phyloP scores from a whole-genome alignment of 2,797 vertebrate genomes.

The Toxotes lorentzi region DNA sequence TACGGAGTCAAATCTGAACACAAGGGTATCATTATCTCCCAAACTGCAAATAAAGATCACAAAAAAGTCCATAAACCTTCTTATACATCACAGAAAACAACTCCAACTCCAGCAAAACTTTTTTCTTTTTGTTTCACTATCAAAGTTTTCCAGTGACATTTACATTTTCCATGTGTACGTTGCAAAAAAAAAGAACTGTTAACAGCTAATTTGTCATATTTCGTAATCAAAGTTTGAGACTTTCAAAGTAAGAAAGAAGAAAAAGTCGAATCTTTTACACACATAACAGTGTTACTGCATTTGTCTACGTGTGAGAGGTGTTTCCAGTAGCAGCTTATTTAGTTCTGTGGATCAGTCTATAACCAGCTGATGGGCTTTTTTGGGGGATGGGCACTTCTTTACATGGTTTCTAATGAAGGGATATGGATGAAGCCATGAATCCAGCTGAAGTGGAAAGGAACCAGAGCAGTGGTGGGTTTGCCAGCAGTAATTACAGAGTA shows the following conservation, averaged over 20 bases:
- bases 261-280: conserved; percentile 11
- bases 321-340: conserved; percentile 9
- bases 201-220: not conserved
- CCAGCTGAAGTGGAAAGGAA: conserved; percentile 22
- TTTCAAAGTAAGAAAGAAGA: not conserved
- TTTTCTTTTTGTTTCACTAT: too few relatives aligned
- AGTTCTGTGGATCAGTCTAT: conserved; percentile 8
- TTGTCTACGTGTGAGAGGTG: conserved; percentile 1
- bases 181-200: not conserved
- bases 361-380: conserved; percentile 5
- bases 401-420: conserved; percentile 36
- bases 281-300: not conserved
- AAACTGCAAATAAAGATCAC: too few relatives aligned
- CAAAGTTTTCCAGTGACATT: not conserved
- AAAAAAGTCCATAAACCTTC: too few relatives aligned
- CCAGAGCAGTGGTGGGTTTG: conserved; percentile 55
- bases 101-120: not conserved
- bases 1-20: too few relatives aligned
- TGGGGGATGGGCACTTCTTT: conserved; percentile 3
- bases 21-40: too few relatives aligned
- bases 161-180: not conserved
- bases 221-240: not conserved
- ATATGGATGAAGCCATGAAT: conserved; percentile 18
- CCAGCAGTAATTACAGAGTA: conserved; percentile 53
- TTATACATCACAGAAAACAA: not conserved